Evolutionary conservation across 30 jellyfish, hydroid and myxozoan species (phyloP).

Genomic region (Aurelia coerulea): DNA sequence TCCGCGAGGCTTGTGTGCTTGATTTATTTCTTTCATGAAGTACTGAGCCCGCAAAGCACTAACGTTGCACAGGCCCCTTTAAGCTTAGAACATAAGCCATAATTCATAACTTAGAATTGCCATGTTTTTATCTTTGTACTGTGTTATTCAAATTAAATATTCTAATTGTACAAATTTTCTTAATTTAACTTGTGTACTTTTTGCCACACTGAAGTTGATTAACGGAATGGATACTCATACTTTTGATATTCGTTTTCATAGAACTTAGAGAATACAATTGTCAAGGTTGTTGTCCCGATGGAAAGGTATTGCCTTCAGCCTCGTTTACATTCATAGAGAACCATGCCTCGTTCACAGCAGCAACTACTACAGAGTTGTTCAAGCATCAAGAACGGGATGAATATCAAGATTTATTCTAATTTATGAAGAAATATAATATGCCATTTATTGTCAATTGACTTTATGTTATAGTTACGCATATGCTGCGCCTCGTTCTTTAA

Average conservation of each 20-base stretch:
- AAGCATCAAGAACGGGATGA: conserved; percentile 13
- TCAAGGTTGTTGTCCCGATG: conserved; percentile 98
- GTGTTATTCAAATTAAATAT: too few species aligned
- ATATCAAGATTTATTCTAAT: conserved; percentile 11
- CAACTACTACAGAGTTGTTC: conserved; percentile 20
- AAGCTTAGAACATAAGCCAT: too few species aligned
- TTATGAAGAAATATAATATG: not conserved
- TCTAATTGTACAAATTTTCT: too few species aligned
- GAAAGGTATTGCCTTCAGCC: conserved; percentile 95
- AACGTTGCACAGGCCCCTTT: too few species aligned
- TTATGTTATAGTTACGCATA: too few species aligned
- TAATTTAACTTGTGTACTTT: too few species aligned
- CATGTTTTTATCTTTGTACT: too few species aligned
- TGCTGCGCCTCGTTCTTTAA: too few species aligned
- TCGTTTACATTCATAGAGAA: conserved; percentile 59
- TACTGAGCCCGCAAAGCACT: too few species aligned
- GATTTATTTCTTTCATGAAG: too few species aligned
- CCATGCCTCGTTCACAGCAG: conserved; percentile 47
- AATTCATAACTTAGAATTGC: too few species aligned
- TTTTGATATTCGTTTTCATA: conserved; percentile 87
- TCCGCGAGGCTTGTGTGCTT: too few species aligned
- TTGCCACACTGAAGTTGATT: conserved; percentile 9
- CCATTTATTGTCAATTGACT: not conserved
- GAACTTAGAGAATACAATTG: conserved; percentile 98
- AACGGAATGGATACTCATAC: conserved; percentile 65